Evolutionary conservation across 2,113 vertebrate genomes (phyloP).

Genomic region (Mesoclemmys tuberculata): DNA sequence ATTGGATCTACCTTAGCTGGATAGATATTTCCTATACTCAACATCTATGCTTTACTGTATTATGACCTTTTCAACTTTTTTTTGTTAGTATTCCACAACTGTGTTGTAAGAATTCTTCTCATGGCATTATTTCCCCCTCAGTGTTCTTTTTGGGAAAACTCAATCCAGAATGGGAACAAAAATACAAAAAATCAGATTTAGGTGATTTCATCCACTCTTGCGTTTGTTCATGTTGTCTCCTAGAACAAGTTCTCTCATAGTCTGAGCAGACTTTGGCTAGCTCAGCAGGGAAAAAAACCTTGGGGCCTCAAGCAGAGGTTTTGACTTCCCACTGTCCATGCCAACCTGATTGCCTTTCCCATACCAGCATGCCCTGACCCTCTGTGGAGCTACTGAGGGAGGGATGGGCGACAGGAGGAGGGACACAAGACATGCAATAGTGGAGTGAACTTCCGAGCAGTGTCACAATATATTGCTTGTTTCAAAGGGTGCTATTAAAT

Average conservation of each 20-base stretch:
- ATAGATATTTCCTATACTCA: not conserved
- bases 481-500: not conserved
- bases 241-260: not conserved
- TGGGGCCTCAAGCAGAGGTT: not conserved
- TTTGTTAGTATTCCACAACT: not conserved
- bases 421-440: not conserved
- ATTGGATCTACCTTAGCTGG: not conserved
- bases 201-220: not conserved
- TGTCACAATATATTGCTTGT: not conserved
- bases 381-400: not conserved
- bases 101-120: not conserved
- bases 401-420: not conserved
- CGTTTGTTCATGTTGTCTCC: not conserved
- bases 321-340: not conserved
- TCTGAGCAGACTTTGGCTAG: not conserved
- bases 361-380: not conserved
- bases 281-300: not conserved
- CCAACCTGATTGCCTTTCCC: not conserved
- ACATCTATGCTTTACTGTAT: not conserved
- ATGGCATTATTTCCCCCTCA: not conserved
- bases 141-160: not conserved
- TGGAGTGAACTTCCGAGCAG: not conserved
- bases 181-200: not conserved
- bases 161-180: not conserved
- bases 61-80: not conserved